Base-by-base conservation (phyloP, 37 sponge, comb jelly and placozoan genomes). In the Mnemiopsis leidyi region DNA sequence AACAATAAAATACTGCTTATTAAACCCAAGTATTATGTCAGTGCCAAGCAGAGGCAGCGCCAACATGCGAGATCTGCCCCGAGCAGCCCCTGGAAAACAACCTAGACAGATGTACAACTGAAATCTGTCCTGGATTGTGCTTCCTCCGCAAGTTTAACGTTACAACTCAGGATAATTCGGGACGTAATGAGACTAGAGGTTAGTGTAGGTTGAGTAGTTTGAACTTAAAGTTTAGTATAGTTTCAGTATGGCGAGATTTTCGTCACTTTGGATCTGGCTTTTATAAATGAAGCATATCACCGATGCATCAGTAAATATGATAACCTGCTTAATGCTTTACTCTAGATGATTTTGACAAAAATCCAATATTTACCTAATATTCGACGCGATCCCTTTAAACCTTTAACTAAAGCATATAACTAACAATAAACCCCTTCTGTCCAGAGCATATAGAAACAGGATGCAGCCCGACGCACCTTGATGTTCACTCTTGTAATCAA, bases 31-130 rank as follows among this genome's bases (percentile, higher is more conserved):
- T 61, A 61, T 21, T 5, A 25, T 30, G 29, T 32, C 79, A 77
- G 79, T 77, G 79, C 18, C 79, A 77, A 77, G 20, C 79, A 34
- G 79, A 77, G 18, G 36, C 79, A 77, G 32, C 34, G 18, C 35
- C 32, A 77, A 0, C 5, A 33, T 77, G 79, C 33, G 79, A 77
- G 36, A 34, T 13, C 0, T 77, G 79, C 33, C 79, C 79, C 1
- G 3, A 16, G 9, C 79, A 77, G 35, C 33, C 35, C 1, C 1
- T 13, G 18, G 3, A 2, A 32, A 32, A 32, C 1, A 34, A 0
- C 18, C 1, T 16, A 77, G 36, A 77, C 9, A 13, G 13, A 5
- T 48, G 61, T 13, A 18, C 61, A 5, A 18, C 61, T 48, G 61
- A 5, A 13, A 18, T 13, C 61, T 48, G 61, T 13, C 61, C 61